Base-by-base conservation (phyloP, 2,888 invertebrate species). In the Mystacides longicornis region DNA sequence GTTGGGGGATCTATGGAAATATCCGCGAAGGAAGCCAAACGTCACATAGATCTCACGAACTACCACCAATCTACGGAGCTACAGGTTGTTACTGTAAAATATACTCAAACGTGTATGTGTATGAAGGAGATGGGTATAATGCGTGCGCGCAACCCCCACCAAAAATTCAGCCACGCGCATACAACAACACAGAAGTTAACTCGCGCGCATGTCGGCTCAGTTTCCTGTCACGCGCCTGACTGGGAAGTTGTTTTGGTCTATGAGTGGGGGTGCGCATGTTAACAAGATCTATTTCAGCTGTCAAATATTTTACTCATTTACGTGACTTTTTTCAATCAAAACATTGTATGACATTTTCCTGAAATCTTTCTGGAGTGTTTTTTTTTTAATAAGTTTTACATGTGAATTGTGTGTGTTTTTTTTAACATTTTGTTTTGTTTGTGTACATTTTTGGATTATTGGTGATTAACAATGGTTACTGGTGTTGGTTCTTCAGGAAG, bases 401-500 rank as follows among this genome's bases (percentile, higher is more conserved):
- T 5, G 27, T 27, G 11, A 27, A 7, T 27, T 7, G 27, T 43
- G 19, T 43, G n/a, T 43, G n/a, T 9, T 31, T 11, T 43, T 43
- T 16, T 9, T 16, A 18, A 43, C 9, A 3, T 19, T 46, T 46
- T 18, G 46, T 27, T 23, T 49, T 49, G 49, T 49, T 37, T 37
- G 37, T 37, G 37, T 37, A 52, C 46, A 45, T 19, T 19, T 27
- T 49, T 49, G 20, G 22, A 18, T 2, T 23, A 42, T 54, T 50
- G 45, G 21, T 21, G 33, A 23, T 50, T 47, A 47, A 64, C 70
- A 67, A 71, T 67, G 66, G 68, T 71, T 68, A 70, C 70, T 65
- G 65, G 63, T 64, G 69, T 67, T 65, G 67, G 68, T 65, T 63
- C 64, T 62, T 60, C 59, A 55, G 63, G 63, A 57, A 63, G 61